Base-by-base conservation (phyloP, 1,140 invertebrate species). In the Homalodisca vitripennis region DNA sequence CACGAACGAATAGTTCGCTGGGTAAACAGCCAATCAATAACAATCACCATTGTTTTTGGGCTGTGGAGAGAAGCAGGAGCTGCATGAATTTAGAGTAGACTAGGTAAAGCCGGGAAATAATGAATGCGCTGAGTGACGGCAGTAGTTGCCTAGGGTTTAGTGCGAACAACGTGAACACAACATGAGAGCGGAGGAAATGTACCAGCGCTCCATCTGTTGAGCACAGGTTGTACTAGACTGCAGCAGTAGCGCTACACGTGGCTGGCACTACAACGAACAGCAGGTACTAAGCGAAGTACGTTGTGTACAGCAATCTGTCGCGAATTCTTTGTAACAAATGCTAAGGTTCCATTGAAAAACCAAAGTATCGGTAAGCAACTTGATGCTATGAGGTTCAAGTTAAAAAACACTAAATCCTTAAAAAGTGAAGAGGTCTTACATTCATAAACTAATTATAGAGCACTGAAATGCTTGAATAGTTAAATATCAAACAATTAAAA, bases 101-200 rank as follows among this genome's bases (percentile, higher is more conserved):
- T 26, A 60, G 55, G 55, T 60, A 60, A 60, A 60, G 55, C 55
- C 27, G 55, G 55, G 55, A 60, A 60, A 60, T 60, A 60, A 60
- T 60, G 29, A 60, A 60, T 60, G 55, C 55, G 22, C 3, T 60
- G 55, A 60, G 55, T 60, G 55, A 60, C 55, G 55, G 27, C 55
- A 26, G 24, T 20, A 3, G 48, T 27, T 12, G 34, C 6, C 34
- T 17, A 41, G 34, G 34, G 34, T 10, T 6, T 10, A 26, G 26
- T 12, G 55, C 55, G 22, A 27, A 60, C 14, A 26, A 26, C 55
- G 26, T 60, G 29, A 27, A 6, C 55, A 60, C 20, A 12, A 12
- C 48, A 53, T 53, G 48, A 3, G 48, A 53, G 22, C 12, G 20
- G 13, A 20, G 55, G 24, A 12, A 60, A 10, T 24, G 55, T 6